A percentile compares a stretch with the other conserved stretches of the same genome.
Conservation (phyloP, 2,888 invertebrate species). For the Drosophila mayaguana region DNA sequence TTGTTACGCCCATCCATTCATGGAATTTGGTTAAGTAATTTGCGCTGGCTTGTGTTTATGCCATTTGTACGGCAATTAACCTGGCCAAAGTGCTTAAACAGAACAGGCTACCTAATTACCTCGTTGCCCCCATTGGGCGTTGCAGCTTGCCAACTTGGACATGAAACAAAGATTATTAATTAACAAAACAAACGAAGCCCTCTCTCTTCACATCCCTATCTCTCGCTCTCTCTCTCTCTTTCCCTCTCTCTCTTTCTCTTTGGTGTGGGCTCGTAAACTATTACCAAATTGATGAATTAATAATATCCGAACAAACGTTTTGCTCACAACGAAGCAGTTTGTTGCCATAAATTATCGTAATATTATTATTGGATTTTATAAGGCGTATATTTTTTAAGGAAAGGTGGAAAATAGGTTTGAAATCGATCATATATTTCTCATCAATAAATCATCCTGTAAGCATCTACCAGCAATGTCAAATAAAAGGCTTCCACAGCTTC, state of each 20-base stretch:
- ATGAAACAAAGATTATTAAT: neutral
- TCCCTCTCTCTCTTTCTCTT: neutral
- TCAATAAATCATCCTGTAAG: neutral
- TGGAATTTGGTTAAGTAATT: conserved; percentile 32
- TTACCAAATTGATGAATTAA: neutral
- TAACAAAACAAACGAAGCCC: neutral
- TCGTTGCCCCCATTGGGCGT: conserved; percentile 7
- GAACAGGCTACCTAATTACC: conserved; percentile 30
- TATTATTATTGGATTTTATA: neutral
- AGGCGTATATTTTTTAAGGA: neutral
- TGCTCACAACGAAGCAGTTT: neutral
- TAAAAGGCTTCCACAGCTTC: too few relatives aligned
- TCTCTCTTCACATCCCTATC: neutral
- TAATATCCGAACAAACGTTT: neutral
- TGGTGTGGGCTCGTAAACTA: too few relatives aligned
- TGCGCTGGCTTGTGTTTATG: conserved; percentile 9
- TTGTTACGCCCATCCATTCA: conserved; percentile 35
- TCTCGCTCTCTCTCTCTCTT: neutral
- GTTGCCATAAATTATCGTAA: neutral
- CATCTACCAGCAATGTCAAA: neutral
- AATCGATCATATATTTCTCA: neutral
- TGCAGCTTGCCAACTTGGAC: neutral
- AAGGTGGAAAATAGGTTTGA: neutral
- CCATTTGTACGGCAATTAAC: conserved; percentile 25
- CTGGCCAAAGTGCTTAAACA: conserved; percentile 15